Evolutionary conservation across 2,797 vertebrate genomes (phyloP), one percentile per base, ranked within the genome.

Genomic region (Crenuchus spilurus): DNA sequence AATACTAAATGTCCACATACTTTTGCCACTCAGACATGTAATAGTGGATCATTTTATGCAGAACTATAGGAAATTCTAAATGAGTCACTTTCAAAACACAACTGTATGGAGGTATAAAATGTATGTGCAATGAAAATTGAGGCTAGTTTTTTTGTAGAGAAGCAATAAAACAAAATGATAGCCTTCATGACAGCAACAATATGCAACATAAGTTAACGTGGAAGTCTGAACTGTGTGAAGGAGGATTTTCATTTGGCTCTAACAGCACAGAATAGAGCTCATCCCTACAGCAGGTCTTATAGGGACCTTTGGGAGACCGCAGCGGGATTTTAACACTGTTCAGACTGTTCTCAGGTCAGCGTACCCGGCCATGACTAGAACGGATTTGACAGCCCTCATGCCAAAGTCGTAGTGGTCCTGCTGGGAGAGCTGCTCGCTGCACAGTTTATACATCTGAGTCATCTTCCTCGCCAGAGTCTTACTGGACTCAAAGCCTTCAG

Each of bases 371-470:
- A 95, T 95, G 81, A 95, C 94, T 72, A 95, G 92, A 3, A 95
- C 93, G 37, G 94, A 96, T 85, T 95, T 95, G 69, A 95, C 94
- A 0, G 94, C 95, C 87, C 93, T 92, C 93, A 94, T 96, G 84
- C 93, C 95, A 70, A 95, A 96, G 85, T 95, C 94, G 0, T 93
- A 96, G 86, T 95, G 94, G 85, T 96, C 94, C 86, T 96, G 94
- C 73, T 95, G 95, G 49, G 94, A 96, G n/a, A 97, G 92, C 88
- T 96, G 94, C 72, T 95, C 94, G 1, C 93, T 96, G 86, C 95
- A 95, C 51, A 95, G 91, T 85, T 95, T 95, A 85, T 95, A 95
- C 94, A 96, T 94, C 80, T 96, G 94, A 61, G 94, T 97, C 93
- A 95, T 95, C 84, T 95, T 96, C 74, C 94, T 88, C 0, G 93